Percentiles rank a stretch among this genome's conserved stretches.
Conservation (phyloP, 2,113 vertebrate species). For the Emydocephalus ijimae region DNA sequence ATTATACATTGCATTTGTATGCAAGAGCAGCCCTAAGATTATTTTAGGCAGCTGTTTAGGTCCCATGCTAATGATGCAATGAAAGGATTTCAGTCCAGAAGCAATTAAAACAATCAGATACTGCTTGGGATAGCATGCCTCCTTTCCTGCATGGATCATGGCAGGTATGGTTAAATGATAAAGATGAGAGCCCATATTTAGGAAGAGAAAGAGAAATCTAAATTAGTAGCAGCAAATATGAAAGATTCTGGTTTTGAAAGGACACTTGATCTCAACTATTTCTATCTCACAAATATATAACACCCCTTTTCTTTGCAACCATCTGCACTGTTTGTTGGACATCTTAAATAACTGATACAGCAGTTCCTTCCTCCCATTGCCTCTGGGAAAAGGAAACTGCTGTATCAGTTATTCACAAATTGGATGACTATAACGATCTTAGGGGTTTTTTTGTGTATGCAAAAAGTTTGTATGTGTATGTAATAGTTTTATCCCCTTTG, state of each 20-base stretch:
- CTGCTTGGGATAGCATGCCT: conserved; percentile 1
- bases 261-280: too few species aligned
- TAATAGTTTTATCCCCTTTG: background rate
- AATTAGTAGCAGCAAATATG: background rate
- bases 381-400: background rate
- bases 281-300: background rate
- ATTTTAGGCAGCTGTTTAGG: background rate
- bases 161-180: background rate
- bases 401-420: background rate
- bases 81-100: conserved; percentile 2
- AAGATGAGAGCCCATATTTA: background rate
- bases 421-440: background rate
- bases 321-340: background rate
- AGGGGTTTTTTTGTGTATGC: background rate
- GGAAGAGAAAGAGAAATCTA: background rate
- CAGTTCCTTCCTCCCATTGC: too few species aligned
- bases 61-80: background rate
- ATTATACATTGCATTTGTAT: background rate
- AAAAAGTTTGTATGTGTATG: background rate
- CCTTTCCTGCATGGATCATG: background rate
- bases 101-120: background rate
- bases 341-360: too few species aligned
- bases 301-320: background rate
- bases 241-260: background rate
- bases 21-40: rapidly evolving